Evolutionary conservation across 1,140 invertebrate genomes (phyloP).

Genomic region (Leptopilina boulardi): DNA sequence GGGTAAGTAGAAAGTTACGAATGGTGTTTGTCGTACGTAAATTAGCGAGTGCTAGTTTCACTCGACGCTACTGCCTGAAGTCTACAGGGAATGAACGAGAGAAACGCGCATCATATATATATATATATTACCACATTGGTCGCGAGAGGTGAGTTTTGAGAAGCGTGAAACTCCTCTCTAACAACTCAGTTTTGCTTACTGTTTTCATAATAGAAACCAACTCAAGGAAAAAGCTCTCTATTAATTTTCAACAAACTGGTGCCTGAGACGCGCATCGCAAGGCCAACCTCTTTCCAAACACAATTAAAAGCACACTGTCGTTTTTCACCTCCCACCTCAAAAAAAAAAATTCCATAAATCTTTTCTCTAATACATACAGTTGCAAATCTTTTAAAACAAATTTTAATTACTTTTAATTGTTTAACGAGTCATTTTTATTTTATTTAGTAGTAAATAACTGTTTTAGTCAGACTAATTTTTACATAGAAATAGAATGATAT

Average conservation of each 20-base stretch:
- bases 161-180: constrained; percentile 39
- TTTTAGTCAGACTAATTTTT: no score
- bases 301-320: no score
- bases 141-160: constrained; percentile 26
- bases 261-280: no score
- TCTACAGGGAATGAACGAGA: constrained; percentile 26
- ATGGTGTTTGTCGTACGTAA: constrained; percentile 56
- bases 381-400: no score
- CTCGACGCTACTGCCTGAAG: constrained; percentile 30
- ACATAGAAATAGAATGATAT: not conserved
- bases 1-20: constrained; percentile 53
- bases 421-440: no score
- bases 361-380: no score
- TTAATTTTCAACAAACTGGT: not conserved
- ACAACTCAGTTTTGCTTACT: constrained; percentile 11
- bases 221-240: not conserved
- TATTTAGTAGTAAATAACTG: no score
- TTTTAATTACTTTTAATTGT: no score
- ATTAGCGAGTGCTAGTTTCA: constrained; percentile 49
- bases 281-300: no score
- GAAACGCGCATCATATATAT: constrained; percentile 26
- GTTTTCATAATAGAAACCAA: constrained; percentile 9
- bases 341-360: no score
- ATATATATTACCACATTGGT: not conserved
- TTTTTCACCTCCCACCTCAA: no score